Percentiles rank a stretch among this genome's conserved stretches.
Conservation (phyloP, 2,113 vertebrate species). For the Rhinoderma darwinii region DNA sequence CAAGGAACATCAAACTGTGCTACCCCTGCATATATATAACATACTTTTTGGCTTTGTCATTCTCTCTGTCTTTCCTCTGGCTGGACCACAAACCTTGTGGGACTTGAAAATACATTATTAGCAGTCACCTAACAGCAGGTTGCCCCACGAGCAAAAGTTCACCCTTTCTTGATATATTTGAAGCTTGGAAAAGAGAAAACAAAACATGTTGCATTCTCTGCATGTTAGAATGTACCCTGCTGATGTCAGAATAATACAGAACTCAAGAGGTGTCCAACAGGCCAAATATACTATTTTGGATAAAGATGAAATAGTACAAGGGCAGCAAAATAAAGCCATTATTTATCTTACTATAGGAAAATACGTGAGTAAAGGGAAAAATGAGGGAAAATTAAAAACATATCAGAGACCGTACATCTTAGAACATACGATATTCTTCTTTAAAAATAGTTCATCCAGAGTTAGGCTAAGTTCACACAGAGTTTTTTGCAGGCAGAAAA, state of each 20-base stretch:
- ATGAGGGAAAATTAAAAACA: background rate
- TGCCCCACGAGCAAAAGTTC: constrained; percentile 21
- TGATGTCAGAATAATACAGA: constrained; percentile 12
- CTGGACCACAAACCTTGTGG: background rate
- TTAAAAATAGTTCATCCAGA: background rate
- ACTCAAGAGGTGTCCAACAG: constrained; percentile 1
- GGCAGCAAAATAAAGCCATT: background rate
- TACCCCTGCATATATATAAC: background rate
- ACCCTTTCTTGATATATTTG: background rate
- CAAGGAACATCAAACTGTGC: background rate
- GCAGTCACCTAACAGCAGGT: constrained; percentile 17
- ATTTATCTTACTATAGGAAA: background rate
- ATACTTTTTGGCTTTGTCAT: constrained; percentile 5
- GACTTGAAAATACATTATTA: background rate
- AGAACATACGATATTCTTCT: background rate
- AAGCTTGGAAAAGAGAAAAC: background rate
- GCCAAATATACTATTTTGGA: background rate
- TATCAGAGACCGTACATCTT: background rate
- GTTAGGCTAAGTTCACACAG: background rate
- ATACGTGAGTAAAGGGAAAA: background rate
- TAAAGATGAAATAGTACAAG: background rate
- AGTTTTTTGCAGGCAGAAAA: too few relatives aligned
- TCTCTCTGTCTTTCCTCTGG: background rate
- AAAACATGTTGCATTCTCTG: constrained; percentile 2
- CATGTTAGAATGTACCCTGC: background rate